phyloP scores from a whole-genome alignment of 2,113 vertebrate species.

The Oncorhynchus mykiss region DNA sequence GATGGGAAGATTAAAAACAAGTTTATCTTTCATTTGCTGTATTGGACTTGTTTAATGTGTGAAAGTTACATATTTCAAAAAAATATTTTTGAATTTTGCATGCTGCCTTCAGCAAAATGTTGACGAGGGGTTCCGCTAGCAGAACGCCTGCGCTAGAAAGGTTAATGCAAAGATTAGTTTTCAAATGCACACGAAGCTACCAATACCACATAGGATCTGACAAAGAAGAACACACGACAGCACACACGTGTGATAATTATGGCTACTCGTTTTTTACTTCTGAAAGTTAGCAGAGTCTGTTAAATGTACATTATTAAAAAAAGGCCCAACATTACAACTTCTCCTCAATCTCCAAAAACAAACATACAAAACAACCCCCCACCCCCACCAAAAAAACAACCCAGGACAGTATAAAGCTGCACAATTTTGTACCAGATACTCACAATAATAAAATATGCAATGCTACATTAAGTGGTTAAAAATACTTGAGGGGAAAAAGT shows the following conservation, averaged over 20 bases:
- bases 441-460: constrained; percentile 81
- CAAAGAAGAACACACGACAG: constrained; percentile 10
- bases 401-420: constrained; percentile 72
- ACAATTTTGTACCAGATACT: constrained; percentile 81
- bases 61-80: too few relatives aligned
- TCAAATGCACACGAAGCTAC: background rate
- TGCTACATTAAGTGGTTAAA: constrained; percentile 86
- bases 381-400: constrained; percentile 47
- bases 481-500: constrained; percentile 78
- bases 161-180: background rate
- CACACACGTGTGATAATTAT: constrained; percentile 56
- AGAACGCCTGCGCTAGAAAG: too few relatives aligned
- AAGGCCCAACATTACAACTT: constrained; percentile 76
- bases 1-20: too few relatives aligned
- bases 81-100: too few relatives aligned
- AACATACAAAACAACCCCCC: constrained; percentile 24
- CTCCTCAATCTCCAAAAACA: constrained; percentile 61
- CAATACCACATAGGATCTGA: background rate
- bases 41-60: too few relatives aligned
- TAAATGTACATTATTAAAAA: constrained; percentile 84
- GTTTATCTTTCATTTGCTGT: too few relatives aligned
- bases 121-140: too few relatives aligned
- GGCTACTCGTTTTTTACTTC: constrained; percentile 76
- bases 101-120: too few relatives aligned
- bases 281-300: constrained; percentile 79